phyloP scores from a whole-genome alignment of 2,797 vertebrate genomes.

The Myripristis jacobus region DNA sequence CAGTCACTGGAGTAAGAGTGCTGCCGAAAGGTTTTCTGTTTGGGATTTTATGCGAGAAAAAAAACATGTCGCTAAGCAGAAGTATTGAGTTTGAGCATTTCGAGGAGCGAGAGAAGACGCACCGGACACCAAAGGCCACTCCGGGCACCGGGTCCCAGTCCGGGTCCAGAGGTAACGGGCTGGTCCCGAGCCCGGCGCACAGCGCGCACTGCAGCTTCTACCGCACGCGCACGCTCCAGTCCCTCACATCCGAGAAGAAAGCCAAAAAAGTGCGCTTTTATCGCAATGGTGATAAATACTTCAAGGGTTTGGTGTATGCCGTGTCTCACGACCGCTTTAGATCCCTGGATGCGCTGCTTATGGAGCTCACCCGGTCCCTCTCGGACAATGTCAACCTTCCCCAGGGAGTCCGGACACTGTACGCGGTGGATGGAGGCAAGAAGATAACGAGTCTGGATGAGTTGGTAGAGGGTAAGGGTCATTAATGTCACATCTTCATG shows the following conservation, averaged over 20 bases:
- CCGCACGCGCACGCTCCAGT: conserved; percentile 95
- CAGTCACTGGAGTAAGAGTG: conserved; percentile 37
- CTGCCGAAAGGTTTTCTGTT: not conserved
- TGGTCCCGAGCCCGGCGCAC: conserved; percentile 95
- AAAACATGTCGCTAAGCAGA: conserved; percentile 83
- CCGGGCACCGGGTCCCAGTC: conserved; percentile 82
- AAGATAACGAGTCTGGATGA: conserved; percentile 93
- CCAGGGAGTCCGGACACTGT: conserved; percentile 93
- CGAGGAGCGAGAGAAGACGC: conserved; percentile 91
- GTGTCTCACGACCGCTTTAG: conserved; percentile 94
- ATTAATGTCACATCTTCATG: not conserved
- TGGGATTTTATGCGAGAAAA: not conserved
- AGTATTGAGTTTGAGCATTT: conserved; percentile 96
- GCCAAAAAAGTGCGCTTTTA: conserved; percentile 97
- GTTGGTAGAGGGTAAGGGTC: conserved; percentile 89
- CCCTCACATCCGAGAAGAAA: conserved; percentile 95
- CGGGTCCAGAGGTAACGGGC: conserved; percentile 88
- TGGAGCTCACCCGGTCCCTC: conserved; percentile 94
- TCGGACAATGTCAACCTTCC: conserved; percentile 97
- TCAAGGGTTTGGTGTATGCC: conserved; percentile 95
- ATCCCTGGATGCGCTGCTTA: conserved; percentile 94
- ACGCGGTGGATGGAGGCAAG: conserved; percentile 90
- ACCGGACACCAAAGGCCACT: conserved; percentile 78
- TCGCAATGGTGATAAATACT: conserved; percentile 97
- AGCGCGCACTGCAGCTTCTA: conserved; percentile 98